Base-by-base conservation (phyloP, 2,888 invertebrate species). In the Nipponacmea schrenckii region DNA sequence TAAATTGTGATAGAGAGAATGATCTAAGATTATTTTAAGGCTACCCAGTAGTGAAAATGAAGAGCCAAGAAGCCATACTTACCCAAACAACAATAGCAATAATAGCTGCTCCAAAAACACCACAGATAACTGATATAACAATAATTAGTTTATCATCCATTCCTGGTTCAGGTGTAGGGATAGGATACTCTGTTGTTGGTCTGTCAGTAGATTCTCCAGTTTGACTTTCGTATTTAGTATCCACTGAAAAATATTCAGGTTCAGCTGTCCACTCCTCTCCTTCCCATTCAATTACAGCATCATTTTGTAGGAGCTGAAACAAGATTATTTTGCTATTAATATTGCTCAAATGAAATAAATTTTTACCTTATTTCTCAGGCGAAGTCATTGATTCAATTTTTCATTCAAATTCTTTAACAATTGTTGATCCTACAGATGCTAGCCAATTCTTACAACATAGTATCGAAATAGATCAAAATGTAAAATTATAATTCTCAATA, bases 81-180 rank as follows among this genome's bases (percentile, higher is more conserved):
- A 68, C 68, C 50, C 62, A 56, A 39, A 68, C 56, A 31, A 68
- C 20, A 24, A 62, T 20, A 7, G 20, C 27, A 20, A 56, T n/a
- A 15, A 56, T 20, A 8, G 56, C 31, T 3, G 24, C 14, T 14
- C 50, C 68, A 14, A 56, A 24, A 4, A 62, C 56, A 24, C 31
- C 56, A 7, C 56, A 50, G n/a, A 56, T 56, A 15, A 68, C 68
- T 7, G 56, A 26, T n/a, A 68, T 68, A 62, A 68, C 62, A 31
- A 68, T 50, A 44, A 68, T 46, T 12, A 39, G 27, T 15, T 68
- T 50, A 5, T 15, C 5, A n/a, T 68, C 31, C 46, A 66, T 20
- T 24, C 46, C 26, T n/a, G 45, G 26, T 24, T 66, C 66, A 0
- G 65, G 65, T 7, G 24, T 12, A 27, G 62, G 62, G 2, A n/a